A percentile compares a stretch with the other conserved stretches of the same genome.
Evolutionary conservation across 2,888 invertebrate species (phyloP).

Genomic region (Rhopalosiphum nymphaeae): DNA sequence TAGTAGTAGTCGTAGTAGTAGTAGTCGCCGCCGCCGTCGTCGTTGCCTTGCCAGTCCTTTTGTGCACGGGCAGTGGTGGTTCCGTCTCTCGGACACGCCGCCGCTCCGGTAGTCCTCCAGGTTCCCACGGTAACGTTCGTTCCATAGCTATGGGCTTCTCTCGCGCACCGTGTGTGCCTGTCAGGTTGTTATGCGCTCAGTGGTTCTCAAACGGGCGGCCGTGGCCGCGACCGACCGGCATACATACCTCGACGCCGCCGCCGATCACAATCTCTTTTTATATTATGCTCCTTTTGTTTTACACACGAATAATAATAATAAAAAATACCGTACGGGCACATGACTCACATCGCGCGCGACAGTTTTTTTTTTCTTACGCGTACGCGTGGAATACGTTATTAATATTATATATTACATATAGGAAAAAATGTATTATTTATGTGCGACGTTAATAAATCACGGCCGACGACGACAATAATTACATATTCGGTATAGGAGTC

Average conservation of each 20-base stretch:
- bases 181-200: slow-evolving; percentile 65
- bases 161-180: slow-evolving; percentile 59
- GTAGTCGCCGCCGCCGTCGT: slow-evolving; percentile 30
- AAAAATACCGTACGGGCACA: slow-evolving; percentile 53
- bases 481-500: slow-evolving; percentile 9
- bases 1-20: slow-evolving; percentile 39
- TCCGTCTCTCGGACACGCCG: slow-evolving; percentile 64
- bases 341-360: slow-evolving; percentile 48
- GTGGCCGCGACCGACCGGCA: slow-evolving; percentile 21
- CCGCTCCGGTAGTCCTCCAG: slow-evolving; percentile 64
- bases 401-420: neutral
- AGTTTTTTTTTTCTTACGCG: slow-evolving; percentile 29
- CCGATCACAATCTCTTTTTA: slow-evolving; percentile 61
- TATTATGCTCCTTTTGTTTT: slow-evolving; percentile 60
- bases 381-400: slow-evolving; percentile 47
- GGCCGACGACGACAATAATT: slow-evolving; percentile 16
- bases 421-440: slow-evolving; percentile 32
- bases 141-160: slow-evolving; percentile 65
- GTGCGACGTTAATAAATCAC: slow-evolving; percentile 48
- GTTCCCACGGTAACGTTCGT: slow-evolving; percentile 65
- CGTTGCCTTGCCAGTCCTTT: slow-evolving; percentile 63
- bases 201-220: slow-evolving; percentile 52
- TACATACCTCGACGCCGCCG: slow-evolving; percentile 41
- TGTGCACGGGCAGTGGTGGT: slow-evolving; percentile 58
- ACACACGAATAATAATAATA: slow-evolving; percentile 23